Conservation (phyloP, 2,888 invertebrate species). For the Diarsia rubi region DNA sequence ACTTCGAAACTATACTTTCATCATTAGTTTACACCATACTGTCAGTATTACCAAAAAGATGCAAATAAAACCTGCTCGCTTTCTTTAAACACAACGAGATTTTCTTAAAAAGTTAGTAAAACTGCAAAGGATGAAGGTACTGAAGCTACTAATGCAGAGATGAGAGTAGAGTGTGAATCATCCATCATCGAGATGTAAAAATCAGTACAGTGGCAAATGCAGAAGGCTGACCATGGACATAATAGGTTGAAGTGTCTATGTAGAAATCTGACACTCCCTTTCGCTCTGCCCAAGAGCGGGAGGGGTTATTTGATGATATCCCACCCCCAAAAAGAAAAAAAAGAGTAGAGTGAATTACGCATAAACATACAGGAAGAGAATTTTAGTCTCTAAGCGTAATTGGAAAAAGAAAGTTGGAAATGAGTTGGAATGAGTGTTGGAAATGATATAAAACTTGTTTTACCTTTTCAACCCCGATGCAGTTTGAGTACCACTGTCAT, state of each 20-base stretch:
- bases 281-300: too few relatives aligned
- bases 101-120: neutral
- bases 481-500: conserved; percentile 76
- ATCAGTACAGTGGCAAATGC: neutral
- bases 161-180: neutral
- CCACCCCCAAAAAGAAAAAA: too few relatives aligned
- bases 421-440: too few relatives aligned
- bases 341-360: neutral
- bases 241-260: neutral
- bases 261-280: too few relatives aligned
- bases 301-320: too few relatives aligned
- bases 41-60: neutral
- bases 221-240: neutral
- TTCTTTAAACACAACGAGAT: neutral
- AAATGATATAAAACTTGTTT: neutral
- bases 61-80: neutral
- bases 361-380: neutral
- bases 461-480: neutral
- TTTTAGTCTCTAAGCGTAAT: neutral
- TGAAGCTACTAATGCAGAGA: neutral
- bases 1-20: neutral
- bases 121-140: too few relatives aligned
- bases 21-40: neutral
- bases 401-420: neutral
- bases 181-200: neutral